Evolutionary conservation across 2,797 vertebrate species (phyloP).

Genomic region (Pseudochirops cupreus): DNA sequence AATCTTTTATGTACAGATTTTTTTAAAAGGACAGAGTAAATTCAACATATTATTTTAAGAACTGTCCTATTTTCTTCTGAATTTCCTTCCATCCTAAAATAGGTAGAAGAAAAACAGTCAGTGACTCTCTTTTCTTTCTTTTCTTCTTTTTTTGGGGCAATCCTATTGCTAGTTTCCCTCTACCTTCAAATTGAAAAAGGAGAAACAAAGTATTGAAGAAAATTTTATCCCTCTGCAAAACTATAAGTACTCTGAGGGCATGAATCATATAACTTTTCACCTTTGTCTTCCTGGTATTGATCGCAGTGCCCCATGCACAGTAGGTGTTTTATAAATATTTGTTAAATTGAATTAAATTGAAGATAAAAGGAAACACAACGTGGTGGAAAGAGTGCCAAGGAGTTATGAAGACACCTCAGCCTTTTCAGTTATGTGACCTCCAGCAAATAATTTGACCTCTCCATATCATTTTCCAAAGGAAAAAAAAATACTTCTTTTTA

Average conservation of each 20-base stretch:
- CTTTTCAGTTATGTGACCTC: neutral
- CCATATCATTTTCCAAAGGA: neutral
- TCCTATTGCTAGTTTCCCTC: neutral
- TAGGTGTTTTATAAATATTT: neutral
- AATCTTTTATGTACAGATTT: neutral
- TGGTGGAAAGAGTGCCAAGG: neutral
- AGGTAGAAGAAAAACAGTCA: no score
- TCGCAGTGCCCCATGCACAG: neutral
- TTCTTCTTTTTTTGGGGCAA: neutral
- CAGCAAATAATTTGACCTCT: neutral
- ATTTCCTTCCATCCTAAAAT: neutral
- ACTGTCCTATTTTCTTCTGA: neutral
- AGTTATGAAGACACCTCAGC: neutral
- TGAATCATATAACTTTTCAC: neutral
- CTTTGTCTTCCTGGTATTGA: neutral
- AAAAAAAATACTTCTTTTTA: neutral
- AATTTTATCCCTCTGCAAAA: neutral
- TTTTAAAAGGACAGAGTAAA: neutral
- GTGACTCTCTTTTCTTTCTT: neutral
- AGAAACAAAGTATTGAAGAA: neutral
- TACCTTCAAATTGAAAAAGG: neutral
- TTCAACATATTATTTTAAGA: neutral
- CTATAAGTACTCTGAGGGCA: neutral
- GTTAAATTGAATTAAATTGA: neutral
- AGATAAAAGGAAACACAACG: neutral